Evolutionary conservation across 1,140 invertebrate genomes (phyloP), one percentile per base, ranked within the genome.

Genomic region (Zaprionus inermis): DNA sequence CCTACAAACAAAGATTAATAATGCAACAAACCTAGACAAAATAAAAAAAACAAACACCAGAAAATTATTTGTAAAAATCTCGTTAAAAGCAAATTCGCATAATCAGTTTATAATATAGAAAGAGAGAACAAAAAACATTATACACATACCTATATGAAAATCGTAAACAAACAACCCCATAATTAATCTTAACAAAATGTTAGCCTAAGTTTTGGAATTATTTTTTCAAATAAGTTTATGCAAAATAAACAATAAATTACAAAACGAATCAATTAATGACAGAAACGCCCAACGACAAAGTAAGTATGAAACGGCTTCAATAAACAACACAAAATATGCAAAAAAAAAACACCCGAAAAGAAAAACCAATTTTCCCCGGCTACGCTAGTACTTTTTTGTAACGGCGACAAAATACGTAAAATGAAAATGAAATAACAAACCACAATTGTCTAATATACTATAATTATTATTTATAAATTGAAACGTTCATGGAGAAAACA

Each of bases 121-220:
- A 55, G 24, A 20, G 16, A 41, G 20, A 38, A 46, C 16, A 52
- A 72, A 65, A 70, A 34, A 38, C 24, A 75, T 69, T 86, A 76
- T 83, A 75, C 83, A 85, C 68, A 81, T 69, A 78, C 75, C 60
- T 69, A 72, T 74, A 75, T 76, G 36, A 49, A 72, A 41, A 72
- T 22, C 30, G 24, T 38, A 67, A 72, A 57, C 49, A 56, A 63
- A 46, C 10, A 64, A 64, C 22, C 12, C 68, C 55, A 70, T 24
- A 64, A 81, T 58, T 86, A 79, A 74, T 63, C 61, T 71, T 71
- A 84, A 66, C 64, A 66, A 79, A 86, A 89, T 88, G 79, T 89
- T 88, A 88, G 83, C 64, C 58, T 88, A 89, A 88, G 83, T 72
- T 89, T 82, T 80, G 54, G 41, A 88, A 74, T 84, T 79, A 78